These are phyloP conservation scores for Dicerorhinus sumatrensis DNA, from an alignment of 2,113 vertebrate genomes.

Conservation along the genomic window DNA sequence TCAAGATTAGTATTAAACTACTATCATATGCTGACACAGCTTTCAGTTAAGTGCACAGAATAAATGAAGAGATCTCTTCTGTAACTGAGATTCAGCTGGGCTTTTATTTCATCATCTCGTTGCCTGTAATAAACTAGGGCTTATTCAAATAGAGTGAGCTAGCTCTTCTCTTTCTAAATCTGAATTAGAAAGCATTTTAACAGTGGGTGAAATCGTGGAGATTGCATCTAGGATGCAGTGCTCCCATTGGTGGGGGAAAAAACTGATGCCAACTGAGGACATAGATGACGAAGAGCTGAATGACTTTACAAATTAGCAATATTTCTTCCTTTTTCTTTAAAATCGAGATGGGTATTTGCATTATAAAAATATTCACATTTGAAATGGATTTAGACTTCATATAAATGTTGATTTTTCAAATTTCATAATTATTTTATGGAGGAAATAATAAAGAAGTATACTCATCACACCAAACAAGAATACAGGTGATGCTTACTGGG, in stretches of 20 bases:
- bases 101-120: slow-evolving; percentile 78
- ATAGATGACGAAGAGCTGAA: background rate
- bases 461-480: background rate
- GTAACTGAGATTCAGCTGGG: slow-evolving; percentile 66
- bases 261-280: slow-evolving; percentile 40
- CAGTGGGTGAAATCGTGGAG: slow-evolving; percentile 54
- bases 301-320: background rate
- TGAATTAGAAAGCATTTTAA: slow-evolving; percentile 58
- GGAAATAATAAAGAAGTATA: slow-evolving; percentile 43
- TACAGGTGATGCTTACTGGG: background rate
- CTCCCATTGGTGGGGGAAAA: background rate
- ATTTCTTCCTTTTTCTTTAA: background rate
- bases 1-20: slow-evolving; percentile 65
- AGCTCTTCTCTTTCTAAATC: slow-evolving; percentile 65
- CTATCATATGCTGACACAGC: slow-evolving; percentile 34
- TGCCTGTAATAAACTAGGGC: slow-evolving; percentile 71
- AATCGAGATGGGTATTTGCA: background rate
- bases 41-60: slow-evolving; percentile 67
- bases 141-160: slow-evolving; percentile 70
- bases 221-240: background rate
- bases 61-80: slow-evolving; percentile 71
- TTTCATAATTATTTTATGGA: slow-evolving; percentile 26
- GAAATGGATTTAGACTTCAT: background rate
- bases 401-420: background rate
- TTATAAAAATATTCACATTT: slow-evolving; percentile 32